phyloP scores from a whole-genome alignment of 2,888 invertebrate species.

The Andrena hattorfiana region DNA sequence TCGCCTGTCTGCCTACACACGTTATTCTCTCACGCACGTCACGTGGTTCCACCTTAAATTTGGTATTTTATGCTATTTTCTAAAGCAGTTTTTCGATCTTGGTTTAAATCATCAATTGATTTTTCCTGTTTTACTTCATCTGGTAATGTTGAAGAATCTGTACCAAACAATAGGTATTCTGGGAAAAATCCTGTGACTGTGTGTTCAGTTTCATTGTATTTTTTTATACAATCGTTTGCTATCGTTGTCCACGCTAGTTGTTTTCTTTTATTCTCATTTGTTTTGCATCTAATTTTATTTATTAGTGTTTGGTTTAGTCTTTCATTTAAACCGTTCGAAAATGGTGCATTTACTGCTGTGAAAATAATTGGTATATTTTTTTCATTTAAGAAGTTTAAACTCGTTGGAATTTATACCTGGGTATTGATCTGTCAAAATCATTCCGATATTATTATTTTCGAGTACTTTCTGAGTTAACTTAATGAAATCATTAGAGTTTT shows the following conservation, averaged over 20 bases:
- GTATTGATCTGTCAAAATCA: constrained; percentile 21
- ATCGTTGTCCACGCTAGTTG: constrained; percentile 26
- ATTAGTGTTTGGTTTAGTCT: neutral
- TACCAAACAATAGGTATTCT: constrained; percentile 1
- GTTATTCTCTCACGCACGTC: too few species aligned
- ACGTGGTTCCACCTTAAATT: too few species aligned
- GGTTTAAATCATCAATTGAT: too few species aligned
- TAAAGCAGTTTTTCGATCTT: too few species aligned
- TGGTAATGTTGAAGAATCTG: neutral
- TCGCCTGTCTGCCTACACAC: too few species aligned
- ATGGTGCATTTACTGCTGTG: too few species aligned
- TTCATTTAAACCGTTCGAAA: too few species aligned
- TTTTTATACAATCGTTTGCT: constrained; percentile 35
- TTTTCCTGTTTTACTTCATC: neutral
- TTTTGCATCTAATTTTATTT: constrained; percentile 9
- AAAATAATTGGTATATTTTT: too few species aligned
- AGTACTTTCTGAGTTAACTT: constrained; percentile 45
- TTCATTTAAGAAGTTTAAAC: constrained; percentile 19
- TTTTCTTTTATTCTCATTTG: constrained; percentile 6
- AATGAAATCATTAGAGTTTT: constrained; percentile 47
- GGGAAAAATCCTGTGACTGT: constrained; percentile 4
- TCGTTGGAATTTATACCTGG: constrained; percentile 18
- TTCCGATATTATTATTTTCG: constrained; percentile 56
- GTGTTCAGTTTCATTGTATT: constrained; percentile 29
- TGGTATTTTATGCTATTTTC: too few species aligned